A percentile compares a stretch with the other conserved stretches of the same genome.
Conservation (phyloP, 2,888 invertebrate species). For the Drosophila basisetae region DNA sequence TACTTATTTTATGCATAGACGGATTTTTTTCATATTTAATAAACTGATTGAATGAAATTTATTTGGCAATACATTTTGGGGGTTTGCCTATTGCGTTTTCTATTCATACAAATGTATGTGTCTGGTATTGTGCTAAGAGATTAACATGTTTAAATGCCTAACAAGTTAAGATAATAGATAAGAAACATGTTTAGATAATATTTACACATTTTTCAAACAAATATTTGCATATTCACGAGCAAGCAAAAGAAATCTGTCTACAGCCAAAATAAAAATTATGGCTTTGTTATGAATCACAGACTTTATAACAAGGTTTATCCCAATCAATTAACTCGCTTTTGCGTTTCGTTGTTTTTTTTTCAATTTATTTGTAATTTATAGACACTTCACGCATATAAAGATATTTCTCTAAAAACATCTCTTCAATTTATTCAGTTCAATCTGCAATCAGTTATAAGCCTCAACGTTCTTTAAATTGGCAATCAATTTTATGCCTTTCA, state of each 20-base stretch:
- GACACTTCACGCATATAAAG: neutral
- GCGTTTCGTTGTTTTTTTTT: neutral
- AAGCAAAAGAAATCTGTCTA: neutral
- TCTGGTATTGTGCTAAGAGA: neutral
- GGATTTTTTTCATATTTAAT: neutral
- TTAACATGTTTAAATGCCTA: neutral
- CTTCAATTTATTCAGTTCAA: neutral
- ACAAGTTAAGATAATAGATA: constrained; percentile 2
- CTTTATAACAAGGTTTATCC: no score
- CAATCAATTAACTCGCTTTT: neutral
- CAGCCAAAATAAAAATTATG: neutral
- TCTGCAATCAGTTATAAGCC: constrained; percentile 1
- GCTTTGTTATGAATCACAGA: no score
- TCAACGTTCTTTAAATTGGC: constrained; percentile 34
- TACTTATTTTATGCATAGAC: neutral
- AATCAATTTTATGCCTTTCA: constrained; percentile 37
- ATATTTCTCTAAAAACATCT: neutral
- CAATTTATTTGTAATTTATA: neutral
- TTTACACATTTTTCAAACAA: neutral
- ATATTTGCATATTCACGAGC: neutral
- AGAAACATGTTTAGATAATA: neutral
- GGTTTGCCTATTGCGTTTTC: constrained; percentile 4
- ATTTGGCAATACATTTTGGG: neutral
- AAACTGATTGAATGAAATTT: neutral
- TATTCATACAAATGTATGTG: neutral